A percentile compares a stretch with the other conserved stretches of the same genome.
These are phyloP conservation scores for Rhodophaea formosa DNA, from an alignment of 2,888 invertebrate genomes.

Conservation along the genomic window DNA sequence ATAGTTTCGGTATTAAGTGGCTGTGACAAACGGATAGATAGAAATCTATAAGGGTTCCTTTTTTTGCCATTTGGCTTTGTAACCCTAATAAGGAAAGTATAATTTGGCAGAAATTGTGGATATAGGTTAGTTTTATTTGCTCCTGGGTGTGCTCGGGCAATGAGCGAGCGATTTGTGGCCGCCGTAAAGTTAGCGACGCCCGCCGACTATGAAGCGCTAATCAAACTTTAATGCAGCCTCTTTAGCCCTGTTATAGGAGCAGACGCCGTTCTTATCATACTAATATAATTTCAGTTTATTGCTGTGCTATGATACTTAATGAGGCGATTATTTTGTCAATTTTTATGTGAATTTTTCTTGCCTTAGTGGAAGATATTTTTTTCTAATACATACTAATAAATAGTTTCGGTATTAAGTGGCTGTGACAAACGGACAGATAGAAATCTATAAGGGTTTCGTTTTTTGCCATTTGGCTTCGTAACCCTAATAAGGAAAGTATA, in stretches of 20 bases:
- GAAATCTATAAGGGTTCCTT: no score
- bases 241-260: constrained; percentile 48
- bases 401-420: no score
- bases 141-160: constrained; percentile 44
- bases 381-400: no score
- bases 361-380: neutral
- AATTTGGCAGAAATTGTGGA: no score
- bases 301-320: neutral
- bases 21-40: no score
- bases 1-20: no score
- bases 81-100: no score
- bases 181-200: constrained; percentile 63
- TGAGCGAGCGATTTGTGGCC: constrained; percentile 59
- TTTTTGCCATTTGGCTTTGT: no score
- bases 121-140: constrained; percentile 45
- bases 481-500: neutral
- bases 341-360: no score
- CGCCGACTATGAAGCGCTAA: constrained; percentile 66
- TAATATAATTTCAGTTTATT: neutral
- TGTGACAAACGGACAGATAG: no score
- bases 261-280: constrained; percentile 26
- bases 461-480: no score
- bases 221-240: constrained; percentile 64
- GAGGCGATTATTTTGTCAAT: neutral
- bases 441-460: no score